Evolutionary conservation across 2,888 invertebrate species (phyloP), one percentile per base, ranked within the genome.

Genomic region (Euzetes globulus): DNA sequence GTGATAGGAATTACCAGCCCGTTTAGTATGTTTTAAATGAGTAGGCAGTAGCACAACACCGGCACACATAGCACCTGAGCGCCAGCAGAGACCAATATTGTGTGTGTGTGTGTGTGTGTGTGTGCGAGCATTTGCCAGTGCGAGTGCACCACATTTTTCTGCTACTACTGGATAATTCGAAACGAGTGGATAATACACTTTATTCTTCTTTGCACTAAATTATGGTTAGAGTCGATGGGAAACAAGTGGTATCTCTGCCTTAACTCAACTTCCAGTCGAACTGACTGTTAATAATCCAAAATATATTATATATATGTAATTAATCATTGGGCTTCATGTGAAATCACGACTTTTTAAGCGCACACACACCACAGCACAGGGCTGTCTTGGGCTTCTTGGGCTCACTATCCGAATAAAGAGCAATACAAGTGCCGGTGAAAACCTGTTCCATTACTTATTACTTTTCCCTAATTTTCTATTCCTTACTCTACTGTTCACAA

Each of bases 251-350:
- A 65, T 37, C 65, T 37, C 19, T 65, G 65, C 41, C 29, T 65
- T 19, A 37, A 41, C 65, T 65, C 6, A 15, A 29, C 7, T 27
- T 29, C 29, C 29, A 58, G 58, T 58, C 15, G 58, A 58, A 29
- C 37, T 11, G 27, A 25, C 41, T 13, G 19, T 17, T 65, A 65
- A 65, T 65, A 65, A 65, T 41, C 65, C 65, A 33, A 65, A 33
- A 65, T 65, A 65, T 65, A 65, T 65, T 65, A 65, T 65, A 65
- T 65, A 29, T 63, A 19, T 65, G 65, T 65, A 65, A 65, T 65
- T 65, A 65, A 65, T 65, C 65, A 65, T 41, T 9, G 65, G 27
- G 41, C 33, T 65, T 65, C 65, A 65, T 65, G 65, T 65, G 65
- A 65, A 65, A 65, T 65, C 65, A 65, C 65, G 65, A 65, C 65